A percentile compares a stretch with the other conserved stretches of the same genome.
Evolutionary conservation across 2,113 vertebrate genomes (phyloP).

Genomic region (Istiophorus platypterus): DNA sequence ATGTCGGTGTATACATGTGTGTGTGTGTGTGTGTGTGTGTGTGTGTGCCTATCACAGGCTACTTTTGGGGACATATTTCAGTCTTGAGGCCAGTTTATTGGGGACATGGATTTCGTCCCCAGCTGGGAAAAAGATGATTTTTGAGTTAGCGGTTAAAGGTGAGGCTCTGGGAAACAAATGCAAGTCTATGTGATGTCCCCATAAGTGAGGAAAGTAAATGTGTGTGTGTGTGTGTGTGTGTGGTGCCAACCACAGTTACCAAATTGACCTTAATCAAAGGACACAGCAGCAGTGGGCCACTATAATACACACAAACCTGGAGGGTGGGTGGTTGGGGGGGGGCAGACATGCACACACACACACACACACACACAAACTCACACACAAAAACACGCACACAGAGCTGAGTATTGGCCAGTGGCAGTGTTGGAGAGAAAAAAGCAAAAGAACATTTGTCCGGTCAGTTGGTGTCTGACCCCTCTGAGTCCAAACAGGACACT

Average conservation of each 20-base stretch:
- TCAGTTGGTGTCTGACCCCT: slow-evolving; percentile 67
- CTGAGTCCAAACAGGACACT: slow-evolving; percentile 38
- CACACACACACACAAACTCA: slow-evolving; percentile 33
- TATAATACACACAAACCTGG: slow-evolving; percentile 62
- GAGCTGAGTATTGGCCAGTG: slow-evolving; percentile 39
- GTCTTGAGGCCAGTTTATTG: no score
- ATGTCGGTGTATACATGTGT: neutral
- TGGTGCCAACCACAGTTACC: slow-evolving; percentile 52
- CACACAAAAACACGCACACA: slow-evolving; percentile 40
- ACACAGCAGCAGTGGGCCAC: slow-evolving; percentile 65
- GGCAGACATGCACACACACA: slow-evolving; percentile 7
- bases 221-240: slow-evolving; percentile 3
- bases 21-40: slow-evolving; percentile 14
- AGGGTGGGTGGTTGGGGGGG: slow-evolving; percentile 52
- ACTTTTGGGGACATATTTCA: no score
- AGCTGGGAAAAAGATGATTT: no score
- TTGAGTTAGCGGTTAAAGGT: no score
- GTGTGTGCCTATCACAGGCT: neutral
- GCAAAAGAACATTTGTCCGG: slow-evolving; percentile 70
- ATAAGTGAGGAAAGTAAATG: neutral
- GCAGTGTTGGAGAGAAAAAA: slow-evolving; percentile 62
- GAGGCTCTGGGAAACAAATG: no score
- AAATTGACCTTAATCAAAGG: slow-evolving; percentile 75
- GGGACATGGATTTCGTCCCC: no score
- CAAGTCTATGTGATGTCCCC: no score